Base-by-base conservation (phyloP, 2,797 vertebrate species). In the Anguilla anguilla region DNA sequence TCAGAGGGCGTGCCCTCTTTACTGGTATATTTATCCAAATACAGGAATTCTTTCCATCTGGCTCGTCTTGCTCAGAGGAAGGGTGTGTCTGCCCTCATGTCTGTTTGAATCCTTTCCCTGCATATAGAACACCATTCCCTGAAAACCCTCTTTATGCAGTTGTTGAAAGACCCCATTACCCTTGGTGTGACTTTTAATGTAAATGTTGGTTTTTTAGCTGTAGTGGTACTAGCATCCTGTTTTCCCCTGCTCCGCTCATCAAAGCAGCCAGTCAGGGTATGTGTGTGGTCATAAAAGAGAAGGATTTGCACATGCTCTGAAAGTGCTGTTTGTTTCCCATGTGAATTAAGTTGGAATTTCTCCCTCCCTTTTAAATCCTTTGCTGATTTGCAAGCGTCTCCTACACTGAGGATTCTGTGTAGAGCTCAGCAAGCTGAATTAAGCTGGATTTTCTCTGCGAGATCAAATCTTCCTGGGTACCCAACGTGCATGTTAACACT, bases 221-320 rank as follows among this genome's bases (percentile, higher is more conserved):
- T 22, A 25, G 7, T 81, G 77, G 35, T 81, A 25, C 17, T 22
- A 25, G 77, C 10, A 17, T 46, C 13, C 77, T 81, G 77, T 81
- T 81, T 46, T 81, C 43, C 43, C 7, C 43, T 46, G 17, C 43
- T 81, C 7, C 4, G 19, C 69, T 74, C 31, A 25, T 81, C 77
- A 81, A 81, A 46, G 39, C 77, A 81, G 77, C 17, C 6, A 19
- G 77, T 19, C 43, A 81, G 43, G 19, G 15, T 81, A 7, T 49
- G 77, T 81, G 77, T 81, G 77, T 81, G 77, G 77, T 49, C 77
- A 81, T 35, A 39, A 39, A 39, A 77, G 72, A 77, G 39, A 39
- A 77, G 72, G 77, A 81, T 81, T 46, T 81, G 39, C 43, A 49
- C 77, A 49, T 6, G 6, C 49, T 81, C 77, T 49, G 35, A 81